Evolutionary conservation across 2,113 vertebrate species (phyloP).

Genomic region (Nerophis ophidion): DNA sequence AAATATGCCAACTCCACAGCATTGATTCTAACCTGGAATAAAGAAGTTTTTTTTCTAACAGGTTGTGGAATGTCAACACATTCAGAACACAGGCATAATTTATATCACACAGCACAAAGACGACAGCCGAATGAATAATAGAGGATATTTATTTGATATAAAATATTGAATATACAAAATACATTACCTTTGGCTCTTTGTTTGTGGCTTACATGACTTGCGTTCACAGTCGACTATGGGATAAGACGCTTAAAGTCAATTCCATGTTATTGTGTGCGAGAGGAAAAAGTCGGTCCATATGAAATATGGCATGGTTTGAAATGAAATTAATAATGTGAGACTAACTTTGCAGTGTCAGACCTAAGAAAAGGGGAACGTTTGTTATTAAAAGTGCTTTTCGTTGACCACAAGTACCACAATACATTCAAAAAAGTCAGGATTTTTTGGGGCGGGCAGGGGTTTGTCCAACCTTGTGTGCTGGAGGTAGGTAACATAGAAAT

Average conservation of each 20-base stretch:
- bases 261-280: slow-evolving; percentile 40
- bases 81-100: too few species aligned
- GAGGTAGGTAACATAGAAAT: slow-evolving; percentile 57
- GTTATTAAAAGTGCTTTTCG: slow-evolving; percentile 60
- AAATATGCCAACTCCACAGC: too few species aligned
- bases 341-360: slow-evolving; percentile 47
- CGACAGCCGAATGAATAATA: slow-evolving; percentile 19
- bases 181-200: slow-evolving; percentile 66
- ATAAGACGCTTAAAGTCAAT: slow-evolving; percentile 44
- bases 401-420: slow-evolving; percentile 54
- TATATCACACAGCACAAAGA: not conserved
- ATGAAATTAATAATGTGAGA: slow-evolving; percentile 37
- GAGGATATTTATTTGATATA: slow-evolving; percentile 66
- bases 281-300: slow-evolving; percentile 31
- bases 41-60: too few species aligned
- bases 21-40: too few species aligned
- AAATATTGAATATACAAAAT: slow-evolving; percentile 66
- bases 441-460: slow-evolving; percentile 15
- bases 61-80: too few species aligned
- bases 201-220: slow-evolving; percentile 49
- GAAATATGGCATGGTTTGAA: slow-evolving; percentile 54
- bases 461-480: slow-evolving; percentile 36
- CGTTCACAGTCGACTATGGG: slow-evolving; percentile 56
- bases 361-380: slow-evolving; percentile 35
- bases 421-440: slow-evolving; percentile 59